Conservation (phyloP, 30 jellyfish, hydroid and myxozoan genomes). For the Hydra vulgaris region DNA sequence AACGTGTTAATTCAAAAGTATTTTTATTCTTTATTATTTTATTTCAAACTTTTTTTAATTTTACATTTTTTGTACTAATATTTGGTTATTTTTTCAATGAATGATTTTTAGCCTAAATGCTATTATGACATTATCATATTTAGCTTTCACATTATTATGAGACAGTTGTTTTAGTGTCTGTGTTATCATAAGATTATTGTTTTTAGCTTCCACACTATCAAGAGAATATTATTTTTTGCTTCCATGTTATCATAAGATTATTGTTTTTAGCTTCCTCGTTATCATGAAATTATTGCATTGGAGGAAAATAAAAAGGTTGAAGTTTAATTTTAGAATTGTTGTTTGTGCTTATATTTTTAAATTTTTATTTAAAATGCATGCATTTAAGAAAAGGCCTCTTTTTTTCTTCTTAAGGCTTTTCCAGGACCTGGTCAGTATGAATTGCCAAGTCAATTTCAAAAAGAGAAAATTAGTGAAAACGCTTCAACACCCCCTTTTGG, state of each 20-base stretch:
- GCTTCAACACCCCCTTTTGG: constrained; percentile 71
- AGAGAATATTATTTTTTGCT: too few species aligned
- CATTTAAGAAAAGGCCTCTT: not conserved
- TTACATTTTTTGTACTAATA: too few species aligned
- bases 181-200: not conserved
- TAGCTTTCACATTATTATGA: too few species aligned
- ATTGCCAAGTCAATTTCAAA: constrained; percentile 57
- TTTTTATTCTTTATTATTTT: too few species aligned
- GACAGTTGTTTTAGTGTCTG: too few species aligned
- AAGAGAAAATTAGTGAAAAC: constrained; percentile 21
- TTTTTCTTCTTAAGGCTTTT: constrained; percentile 48
- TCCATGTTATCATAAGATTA: not conserved
- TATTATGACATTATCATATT: too few species aligned
- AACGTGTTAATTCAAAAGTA: too few species aligned
- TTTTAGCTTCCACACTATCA: too few species aligned
- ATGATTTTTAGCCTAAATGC: too few species aligned
- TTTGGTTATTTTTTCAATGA: too few species aligned
- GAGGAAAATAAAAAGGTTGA: constrained; percentile 61
- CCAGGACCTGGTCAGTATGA: constrained; percentile 94
- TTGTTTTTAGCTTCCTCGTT: constrained; percentile 64
- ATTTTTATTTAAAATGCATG: not conserved
- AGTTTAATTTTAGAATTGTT: too few species aligned
- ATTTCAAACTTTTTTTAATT: too few species aligned
- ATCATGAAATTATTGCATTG: constrained; percentile 58
- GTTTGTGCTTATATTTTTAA: not conserved